Base-by-base conservation (phyloP, 2,797 vertebrate species). In the Hydrocynus forskahlii region DNA sequence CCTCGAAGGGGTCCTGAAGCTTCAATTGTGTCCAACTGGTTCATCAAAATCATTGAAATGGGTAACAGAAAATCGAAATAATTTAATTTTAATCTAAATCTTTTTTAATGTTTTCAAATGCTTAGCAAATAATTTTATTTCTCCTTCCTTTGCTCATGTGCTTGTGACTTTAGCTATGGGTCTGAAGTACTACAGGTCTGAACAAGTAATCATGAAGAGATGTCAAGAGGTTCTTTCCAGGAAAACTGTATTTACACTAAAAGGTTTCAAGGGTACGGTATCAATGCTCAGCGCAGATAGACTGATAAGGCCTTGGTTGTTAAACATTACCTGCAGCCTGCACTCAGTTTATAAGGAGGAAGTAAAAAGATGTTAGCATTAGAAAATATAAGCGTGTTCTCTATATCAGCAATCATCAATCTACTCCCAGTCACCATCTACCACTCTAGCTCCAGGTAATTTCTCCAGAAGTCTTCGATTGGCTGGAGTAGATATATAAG, bases 251-350 rank as follows among this genome's bases (percentile, higher is more conserved):
- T 59, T 73, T 38, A 66, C 29, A 17, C 29, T 66, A 29, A 35
- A n/a, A 16, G 3, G 35, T 35, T 54, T 55, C 48, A 54, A 55
- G 50, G 50, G 6, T 40, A 68, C 66, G 4, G 14, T 68, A 68
- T n/a, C 5, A 54, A 13, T 29, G 23, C 25, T 40, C 19, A 40
- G 54, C 40, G 29, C 35, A 40, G 71, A 4, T 29, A 35, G 48
- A 29, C 52, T 55, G 54, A 55, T 57, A 73, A 73, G 17, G 13
- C n/a, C 19, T 14, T 10, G 40, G 40, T 14, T 69, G 67, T 69
- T 69, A 69, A 69, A 69, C 63, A 66, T 66, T 66, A 66, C 66
- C 66, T 43, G 17, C 19, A 68, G 17, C 40, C 1, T 23, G 9
- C 66, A 21, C 29, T 66, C 23, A 7, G 6, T 4, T 7, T 21